Conservation (phyloP, 2,113 vertebrate species). For the Passer montanus region DNA sequence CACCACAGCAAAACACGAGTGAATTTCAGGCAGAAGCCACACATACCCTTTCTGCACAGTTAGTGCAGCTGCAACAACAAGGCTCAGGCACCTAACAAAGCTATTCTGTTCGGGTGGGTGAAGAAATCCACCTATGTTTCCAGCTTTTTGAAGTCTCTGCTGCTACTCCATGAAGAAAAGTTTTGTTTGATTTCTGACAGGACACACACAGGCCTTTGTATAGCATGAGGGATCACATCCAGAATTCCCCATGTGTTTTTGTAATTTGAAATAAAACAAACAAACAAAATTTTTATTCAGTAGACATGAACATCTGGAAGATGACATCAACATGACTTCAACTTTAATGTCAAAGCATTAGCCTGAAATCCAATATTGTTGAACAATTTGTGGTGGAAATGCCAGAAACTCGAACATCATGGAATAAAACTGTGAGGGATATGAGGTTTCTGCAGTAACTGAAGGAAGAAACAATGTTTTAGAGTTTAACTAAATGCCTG, state of each 20-base stretch:
- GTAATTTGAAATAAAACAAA: conserved; percentile 48
- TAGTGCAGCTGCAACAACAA: conserved; percentile 42
- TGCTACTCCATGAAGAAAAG: conserved; percentile 1
- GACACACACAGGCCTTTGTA: conserved; percentile 31
- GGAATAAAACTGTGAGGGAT: background rate
- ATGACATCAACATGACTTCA: conserved; percentile 61
- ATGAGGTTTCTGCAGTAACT: background rate
- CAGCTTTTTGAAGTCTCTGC: conserved; percentile 17
- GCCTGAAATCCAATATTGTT: conserved; percentile 22
- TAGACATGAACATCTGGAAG: conserved; percentile 61
- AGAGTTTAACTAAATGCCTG: background rate
- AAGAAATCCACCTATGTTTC: conserved; percentile 47
- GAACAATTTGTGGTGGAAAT: conserved; percentile 3
- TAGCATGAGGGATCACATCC: background rate
- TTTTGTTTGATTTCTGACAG: conserved; percentile 30
- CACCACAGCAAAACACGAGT: background rate
- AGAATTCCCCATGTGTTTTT: conserved; percentile 36
- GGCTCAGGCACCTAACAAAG: background rate
- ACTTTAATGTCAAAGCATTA: conserved; percentile 26
- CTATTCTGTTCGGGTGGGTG: background rate
- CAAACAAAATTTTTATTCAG: conserved; percentile 46
- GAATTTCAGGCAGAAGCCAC: background rate
- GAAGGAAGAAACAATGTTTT: background rate
- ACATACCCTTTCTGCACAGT: background rate
- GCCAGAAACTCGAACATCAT: conserved; percentile 8